These are phyloP conservation scores for Drosophila cognata DNA, from an alignment of 2,888 invertebrate genomes.

Conservation along the genomic window DNA sequence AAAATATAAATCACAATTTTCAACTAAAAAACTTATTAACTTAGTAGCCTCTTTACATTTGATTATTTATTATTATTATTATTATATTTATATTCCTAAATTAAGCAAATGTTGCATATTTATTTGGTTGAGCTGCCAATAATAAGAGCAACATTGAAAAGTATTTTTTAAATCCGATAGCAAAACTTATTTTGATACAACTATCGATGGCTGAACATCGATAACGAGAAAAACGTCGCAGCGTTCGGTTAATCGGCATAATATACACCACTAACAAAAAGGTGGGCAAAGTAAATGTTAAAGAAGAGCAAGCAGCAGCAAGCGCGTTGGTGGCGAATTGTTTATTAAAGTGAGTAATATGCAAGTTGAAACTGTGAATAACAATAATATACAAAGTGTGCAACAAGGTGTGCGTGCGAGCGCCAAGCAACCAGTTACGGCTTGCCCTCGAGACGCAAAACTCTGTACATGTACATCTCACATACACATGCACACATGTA, in stretches of 20 bases:
- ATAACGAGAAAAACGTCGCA: conserved; percentile 6
- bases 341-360: conserved; percentile 55
- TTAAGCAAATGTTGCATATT: neutral
- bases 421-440: conserved; percentile 46
- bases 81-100: neutral
- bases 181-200: no score
- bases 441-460: conserved; percentile 19
- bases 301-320: conserved; percentile 33
- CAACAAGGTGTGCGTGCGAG: conserved; percentile 7
- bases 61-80: no score
- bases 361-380: conserved; percentile 18
- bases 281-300: conserved; percentile 39
- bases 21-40: neutral
- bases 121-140: neutral
- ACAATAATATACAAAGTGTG: conserved; percentile 14
- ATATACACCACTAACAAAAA: conserved; percentile 25
- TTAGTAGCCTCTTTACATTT: neutral
- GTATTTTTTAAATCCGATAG: neutral
- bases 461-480: conserved; percentile 37
- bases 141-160: neutral
- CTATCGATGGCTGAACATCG: conserved; percentile 9
- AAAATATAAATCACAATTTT: neutral
- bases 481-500: conserved; percentile 6
- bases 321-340: conserved; percentile 43
- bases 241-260: conserved; percentile 7